phyloP scores from a whole-genome alignment of 2,797 vertebrate genomes.

The Selene dorsalis region DNA sequence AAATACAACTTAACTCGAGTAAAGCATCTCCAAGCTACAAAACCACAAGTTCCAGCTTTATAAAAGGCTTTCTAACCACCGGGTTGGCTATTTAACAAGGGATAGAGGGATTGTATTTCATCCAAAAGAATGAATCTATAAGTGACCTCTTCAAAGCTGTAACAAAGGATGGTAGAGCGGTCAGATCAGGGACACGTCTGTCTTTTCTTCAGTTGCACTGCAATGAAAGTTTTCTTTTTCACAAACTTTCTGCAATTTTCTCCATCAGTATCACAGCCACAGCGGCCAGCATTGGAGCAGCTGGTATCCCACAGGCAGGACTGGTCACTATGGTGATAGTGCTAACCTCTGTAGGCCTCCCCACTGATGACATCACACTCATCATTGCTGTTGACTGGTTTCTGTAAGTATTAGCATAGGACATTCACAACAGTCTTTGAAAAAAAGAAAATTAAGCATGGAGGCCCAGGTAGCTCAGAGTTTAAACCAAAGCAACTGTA shows the following conservation, averaged over 20 bases:
- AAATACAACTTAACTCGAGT: slow-evolving; percentile 10
- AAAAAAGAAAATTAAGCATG: not conserved
- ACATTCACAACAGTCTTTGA: not conserved
- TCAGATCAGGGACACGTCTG: slow-evolving; percentile 8
- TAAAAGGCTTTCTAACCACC: slow-evolving; percentile 15
- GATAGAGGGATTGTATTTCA: slow-evolving; percentile 22
- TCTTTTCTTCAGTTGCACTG: not conserved
- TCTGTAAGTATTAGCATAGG: slow-evolving; percentile 88
- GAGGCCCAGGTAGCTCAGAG: too few species aligned
- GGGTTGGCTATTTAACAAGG: not conserved
- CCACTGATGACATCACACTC: slow-evolving; percentile 96
- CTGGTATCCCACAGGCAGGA: slow-evolving; percentile 98
- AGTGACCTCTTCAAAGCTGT: slow-evolving; percentile 1
- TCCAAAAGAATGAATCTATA: slow-evolving; percentile 18
- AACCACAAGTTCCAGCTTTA: slow-evolving; percentile 17
- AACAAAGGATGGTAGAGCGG: not conserved
- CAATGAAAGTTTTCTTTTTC: not conserved
- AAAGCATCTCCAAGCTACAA: slow-evolving; percentile 21
- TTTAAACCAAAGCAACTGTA: too few species aligned
- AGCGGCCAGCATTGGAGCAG: slow-evolving; percentile 97
- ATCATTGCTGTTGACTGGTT: slow-evolving; percentile 99
- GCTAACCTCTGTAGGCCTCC: slow-evolving; percentile 95
- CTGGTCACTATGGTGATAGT: slow-evolving; percentile 99
- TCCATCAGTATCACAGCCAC: slow-evolving; percentile 93
- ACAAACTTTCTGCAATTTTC: not conserved